Conservation (phyloP, 2,113 vertebrate genomes). For the Erythrolamprus reginae region DNA sequence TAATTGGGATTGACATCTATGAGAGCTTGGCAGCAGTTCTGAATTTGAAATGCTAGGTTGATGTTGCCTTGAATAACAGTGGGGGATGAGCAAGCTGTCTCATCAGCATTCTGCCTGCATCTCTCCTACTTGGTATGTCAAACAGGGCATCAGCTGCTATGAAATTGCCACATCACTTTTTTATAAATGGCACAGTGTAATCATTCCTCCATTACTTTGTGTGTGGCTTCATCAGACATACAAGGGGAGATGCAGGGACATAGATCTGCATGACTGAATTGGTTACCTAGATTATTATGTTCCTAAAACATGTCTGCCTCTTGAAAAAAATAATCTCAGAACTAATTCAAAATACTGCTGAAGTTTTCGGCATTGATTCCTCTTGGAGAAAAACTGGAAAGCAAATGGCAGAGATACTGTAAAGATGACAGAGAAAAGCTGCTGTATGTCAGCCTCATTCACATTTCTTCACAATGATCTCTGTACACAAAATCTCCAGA, state of each 20-base stretch:
- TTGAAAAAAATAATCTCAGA: neutral
- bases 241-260: neutral
- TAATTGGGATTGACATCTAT: conserved; percentile 1
- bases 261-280: neutral
- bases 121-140: neutral
- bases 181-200: neutral
- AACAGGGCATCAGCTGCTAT: neutral
- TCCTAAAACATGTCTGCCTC: neutral
- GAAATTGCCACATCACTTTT: neutral
- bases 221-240: neutral
- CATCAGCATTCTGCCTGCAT: neutral
- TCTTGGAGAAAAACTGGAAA: neutral
- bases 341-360: conserved; percentile 7
- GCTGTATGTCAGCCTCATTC: neutral
- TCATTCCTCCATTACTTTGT: neutral
- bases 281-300: neutral
- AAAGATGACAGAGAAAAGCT: neutral
- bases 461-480: neutral
- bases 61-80: neutral
- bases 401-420: neutral
- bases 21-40: neutral
- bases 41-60: neutral
- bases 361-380: neutral
- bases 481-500: neutral
- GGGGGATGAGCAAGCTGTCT: neutral